A percentile compares a stretch with the other conserved stretches of the same genome.
Conservation (phyloP, 2,797 vertebrate species). For the Peromyscus aztecus region DNA sequence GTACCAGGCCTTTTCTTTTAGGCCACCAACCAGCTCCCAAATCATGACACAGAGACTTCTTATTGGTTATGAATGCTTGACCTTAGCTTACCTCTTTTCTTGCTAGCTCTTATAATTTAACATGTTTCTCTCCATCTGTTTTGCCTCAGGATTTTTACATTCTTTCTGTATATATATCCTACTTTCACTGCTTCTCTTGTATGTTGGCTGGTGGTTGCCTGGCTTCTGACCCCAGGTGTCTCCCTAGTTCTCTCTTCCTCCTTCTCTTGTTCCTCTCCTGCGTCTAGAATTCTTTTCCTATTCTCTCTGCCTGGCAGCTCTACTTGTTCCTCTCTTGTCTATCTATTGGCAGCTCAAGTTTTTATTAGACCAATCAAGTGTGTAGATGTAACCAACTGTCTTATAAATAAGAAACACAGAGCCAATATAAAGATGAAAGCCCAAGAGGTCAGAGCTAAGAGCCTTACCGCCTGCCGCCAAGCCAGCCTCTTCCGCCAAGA, state of each 20-base stretch:
- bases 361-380: neutral
- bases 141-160: neutral
- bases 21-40: neutral
- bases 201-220: neutral
- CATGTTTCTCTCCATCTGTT: neutral
- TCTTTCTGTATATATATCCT: neutral
- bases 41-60: neutral
- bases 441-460: no score
- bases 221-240: neutral
- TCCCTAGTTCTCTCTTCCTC: neutral
- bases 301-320: neutral
- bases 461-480: no score
- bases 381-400: no score
- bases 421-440: no score
- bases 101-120: neutral
- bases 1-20: neutral
- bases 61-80: neutral
- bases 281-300: neutral
- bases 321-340: no score
- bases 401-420: no score
- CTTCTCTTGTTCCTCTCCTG: neutral
- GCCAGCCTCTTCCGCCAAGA: no score
- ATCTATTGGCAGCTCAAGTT: neutral
- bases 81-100: neutral
- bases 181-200: neutral